Evolutionary conservation across 2,888 invertebrate species (phyloP).

Genomic region (Chymomyza fuscimana): DNA sequence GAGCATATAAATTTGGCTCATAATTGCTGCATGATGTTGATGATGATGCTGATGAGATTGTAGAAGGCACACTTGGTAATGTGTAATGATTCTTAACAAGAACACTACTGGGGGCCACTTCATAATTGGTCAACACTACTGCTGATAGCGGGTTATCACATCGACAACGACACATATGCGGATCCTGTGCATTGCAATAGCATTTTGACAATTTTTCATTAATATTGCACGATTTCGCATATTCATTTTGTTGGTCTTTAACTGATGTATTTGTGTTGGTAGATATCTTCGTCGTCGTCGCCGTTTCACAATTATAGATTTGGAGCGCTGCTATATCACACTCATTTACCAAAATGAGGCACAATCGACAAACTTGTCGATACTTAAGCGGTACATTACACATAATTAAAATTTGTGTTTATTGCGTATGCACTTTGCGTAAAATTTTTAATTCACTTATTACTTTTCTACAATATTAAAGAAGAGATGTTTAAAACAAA

Average conservation of each 20-base stretch:
- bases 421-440: slow-evolving; percentile 37
- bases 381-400: slow-evolving; percentile 95
- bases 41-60: slow-evolving; percentile 19
- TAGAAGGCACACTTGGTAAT: slow-evolving; percentile 52
- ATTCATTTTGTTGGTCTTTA: slow-evolving; percentile 19
- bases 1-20: slow-evolving; percentile 38
- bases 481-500: slow-evolving; percentile 66
- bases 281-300: slow-evolving; percentile 15
- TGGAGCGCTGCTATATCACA: slow-evolving; percentile 86
- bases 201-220: slow-evolving; percentile 44
- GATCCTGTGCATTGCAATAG: slow-evolving; percentile 46
- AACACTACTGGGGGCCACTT: slow-evolving; percentile 42
- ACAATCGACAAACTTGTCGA: slow-evolving; percentile 95
- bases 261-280: slow-evolving; percentile 7
- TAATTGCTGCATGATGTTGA: slow-evolving; percentile 40
- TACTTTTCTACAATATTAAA: slow-evolving; percentile 50
- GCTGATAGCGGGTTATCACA: slow-evolving; percentile 60
- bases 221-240: slow-evolving; percentile 37
- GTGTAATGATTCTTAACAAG: slow-evolving; percentile 50
- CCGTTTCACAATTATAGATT: slow-evolving; percentile 69
- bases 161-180: slow-evolving; percentile 53
- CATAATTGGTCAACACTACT: slow-evolving; percentile 39
- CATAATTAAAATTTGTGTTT: slow-evolving; percentile 83
- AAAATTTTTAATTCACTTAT: slow-evolving; percentile 41
- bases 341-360: slow-evolving; percentile 89